phyloP scores from a whole-genome alignment of 2,888 invertebrate genomes.

The Synanthedon vespiformis region DNA sequence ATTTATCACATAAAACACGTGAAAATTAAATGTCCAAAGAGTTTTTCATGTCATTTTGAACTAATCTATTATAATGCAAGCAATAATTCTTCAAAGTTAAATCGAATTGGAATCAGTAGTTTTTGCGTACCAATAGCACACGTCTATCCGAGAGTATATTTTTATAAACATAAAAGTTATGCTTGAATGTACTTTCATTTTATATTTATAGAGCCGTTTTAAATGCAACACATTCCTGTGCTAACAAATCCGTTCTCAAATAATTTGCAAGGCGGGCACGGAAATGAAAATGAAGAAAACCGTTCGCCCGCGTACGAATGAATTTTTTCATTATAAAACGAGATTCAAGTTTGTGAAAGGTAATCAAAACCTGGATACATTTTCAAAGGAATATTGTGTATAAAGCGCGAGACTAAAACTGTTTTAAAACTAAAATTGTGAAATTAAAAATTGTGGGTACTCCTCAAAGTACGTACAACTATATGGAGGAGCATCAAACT shows the following conservation, averaged over 20 bases:
- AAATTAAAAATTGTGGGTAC: slow-evolving; percentile 28
- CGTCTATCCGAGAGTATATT: no score
- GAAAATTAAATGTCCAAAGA: no score
- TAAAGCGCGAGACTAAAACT: slow-evolving; percentile 18
- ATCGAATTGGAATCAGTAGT: no score
- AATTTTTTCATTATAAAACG: neutral
- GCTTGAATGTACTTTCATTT: no score
- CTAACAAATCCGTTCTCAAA: neutral
- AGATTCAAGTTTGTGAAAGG: neutral
- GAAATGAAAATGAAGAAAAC: neutral
- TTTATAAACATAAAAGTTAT: no score
- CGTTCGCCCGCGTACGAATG: neutral
- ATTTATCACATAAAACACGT: no score
- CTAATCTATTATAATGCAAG: no score
- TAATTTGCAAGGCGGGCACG: neutral
- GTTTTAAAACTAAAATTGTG: slow-evolving; percentile 28
- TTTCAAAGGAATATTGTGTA: neutral
- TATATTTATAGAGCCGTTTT: no score
- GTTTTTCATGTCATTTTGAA: no score
- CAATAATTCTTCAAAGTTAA: no score
- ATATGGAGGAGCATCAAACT: slow-evolving; percentile 38
- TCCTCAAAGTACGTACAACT: slow-evolving; percentile 36
- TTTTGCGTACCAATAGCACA: no score
- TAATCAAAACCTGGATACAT: neutral
- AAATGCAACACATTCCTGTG: neutral